Conservation (phyloP, 2,113 vertebrate genomes). For the Platichthys flesus region DNA sequence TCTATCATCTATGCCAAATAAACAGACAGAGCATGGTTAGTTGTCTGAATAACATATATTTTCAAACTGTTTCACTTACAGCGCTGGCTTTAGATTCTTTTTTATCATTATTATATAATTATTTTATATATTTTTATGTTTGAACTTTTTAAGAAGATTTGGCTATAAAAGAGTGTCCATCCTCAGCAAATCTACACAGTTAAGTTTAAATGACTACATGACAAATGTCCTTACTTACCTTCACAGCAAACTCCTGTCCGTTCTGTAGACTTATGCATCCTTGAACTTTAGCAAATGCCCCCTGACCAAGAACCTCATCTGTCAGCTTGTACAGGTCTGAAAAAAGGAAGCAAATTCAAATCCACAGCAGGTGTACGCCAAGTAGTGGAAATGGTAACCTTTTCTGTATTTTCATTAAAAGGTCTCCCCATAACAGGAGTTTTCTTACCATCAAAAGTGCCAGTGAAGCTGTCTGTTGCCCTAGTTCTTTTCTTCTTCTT, state of each 20-base stretch:
- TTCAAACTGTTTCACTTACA: neutral
- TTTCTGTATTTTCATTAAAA: neutral
- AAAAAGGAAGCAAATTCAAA: conserved; percentile 13
- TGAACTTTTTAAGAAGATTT: neutral
- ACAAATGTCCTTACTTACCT: conserved; percentile 78
- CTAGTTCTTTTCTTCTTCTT: conserved; percentile 93
- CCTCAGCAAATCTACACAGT: neutral
- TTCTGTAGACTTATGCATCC: conserved; percentile 92
- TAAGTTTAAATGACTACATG: neutral
- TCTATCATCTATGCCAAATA: conserved; percentile 88
- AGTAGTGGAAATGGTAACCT: too few relatives aligned
- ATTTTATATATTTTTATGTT: neutral
- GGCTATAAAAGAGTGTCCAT: neutral
- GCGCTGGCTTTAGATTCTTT: neutral
- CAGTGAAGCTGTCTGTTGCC: conserved; percentile 86
- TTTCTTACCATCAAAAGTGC: conserved; percentile 89
- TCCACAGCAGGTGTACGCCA: neutral
- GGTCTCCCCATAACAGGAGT: neutral
- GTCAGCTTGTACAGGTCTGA: conserved; percentile 93
- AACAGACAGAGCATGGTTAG: neutral
- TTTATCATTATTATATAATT: neutral
- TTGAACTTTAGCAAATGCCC: conserved; percentile 95
- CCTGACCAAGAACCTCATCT: conserved; percentile 93
- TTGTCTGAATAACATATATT: neutral
- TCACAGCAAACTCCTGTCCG: conserved; percentile 94